Evolutionary conservation across 2,797 vertebrate genomes (phyloP).

Genomic region (Pitangus sulphuratus): DNA sequence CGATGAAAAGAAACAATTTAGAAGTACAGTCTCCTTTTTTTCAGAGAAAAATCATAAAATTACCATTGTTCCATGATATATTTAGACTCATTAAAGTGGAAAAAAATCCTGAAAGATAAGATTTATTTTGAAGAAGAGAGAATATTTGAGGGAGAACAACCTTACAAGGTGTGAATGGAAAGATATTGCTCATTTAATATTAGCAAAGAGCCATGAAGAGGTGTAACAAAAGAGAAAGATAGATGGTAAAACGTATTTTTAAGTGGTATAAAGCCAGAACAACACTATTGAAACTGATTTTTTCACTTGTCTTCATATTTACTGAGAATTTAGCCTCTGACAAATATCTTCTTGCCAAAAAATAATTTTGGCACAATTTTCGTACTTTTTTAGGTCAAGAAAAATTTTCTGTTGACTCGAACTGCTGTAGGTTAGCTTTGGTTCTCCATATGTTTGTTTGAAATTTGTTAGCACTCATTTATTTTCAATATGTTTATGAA

Average conservation of each 20-base stretch:
- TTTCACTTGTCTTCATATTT: not conserved
- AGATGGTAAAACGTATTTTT: fast-evolving
- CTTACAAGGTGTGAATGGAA: not conserved
- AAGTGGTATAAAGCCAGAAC: not conserved
- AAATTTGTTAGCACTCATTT: not conserved
- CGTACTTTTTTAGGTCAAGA: not conserved
- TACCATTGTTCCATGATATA: not conserved
- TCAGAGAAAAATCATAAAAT: not conserved
- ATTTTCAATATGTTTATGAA: not conserved
- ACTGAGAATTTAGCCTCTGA: not conserved
- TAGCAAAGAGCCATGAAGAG: not conserved
- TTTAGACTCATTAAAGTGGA: not conserved
- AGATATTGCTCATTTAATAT: not conserved
- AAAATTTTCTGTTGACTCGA: not conserved
- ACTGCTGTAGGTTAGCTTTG: not conserved
- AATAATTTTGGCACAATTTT: not conserved
- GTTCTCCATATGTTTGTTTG: not conserved
- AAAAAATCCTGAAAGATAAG: not conserved
- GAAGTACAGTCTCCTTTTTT: fast-evolving
- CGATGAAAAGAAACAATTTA: not conserved
- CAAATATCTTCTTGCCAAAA: not conserved
- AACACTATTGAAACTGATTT: not conserved
- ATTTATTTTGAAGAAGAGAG: not conserved
- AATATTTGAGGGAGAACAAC: not conserved
- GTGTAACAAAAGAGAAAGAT: not conserved